Base-by-base conservation (phyloP, 2,113 vertebrate species). In the Stomatorhinus ivindoensis region DNA sequence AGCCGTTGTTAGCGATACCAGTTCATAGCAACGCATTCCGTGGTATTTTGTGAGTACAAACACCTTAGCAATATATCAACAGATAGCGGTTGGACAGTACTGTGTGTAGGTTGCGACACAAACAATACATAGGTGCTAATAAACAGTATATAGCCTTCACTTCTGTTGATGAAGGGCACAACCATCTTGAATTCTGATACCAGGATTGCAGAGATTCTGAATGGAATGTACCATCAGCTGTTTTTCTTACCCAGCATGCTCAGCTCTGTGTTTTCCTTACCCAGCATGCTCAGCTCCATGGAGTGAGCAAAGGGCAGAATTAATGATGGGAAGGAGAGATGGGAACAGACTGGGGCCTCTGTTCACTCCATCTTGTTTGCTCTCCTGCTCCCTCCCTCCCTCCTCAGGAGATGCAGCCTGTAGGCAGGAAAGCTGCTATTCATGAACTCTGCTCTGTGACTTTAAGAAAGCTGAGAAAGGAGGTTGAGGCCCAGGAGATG, bases 351-450 rank as follows among this genome's bases (percentile, higher is more conserved):
- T n/a, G 24, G 55, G 9, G 53, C 53, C 55, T n/a, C 55, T 27
- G 21, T 44, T 83, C 42, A 83, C 44, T n/a, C 6, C 0, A 0
- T 83, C 44, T 1, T 83, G 80, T 46, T 83, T 47, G 15, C 80
- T 42, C 17, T 47, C 42, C 46, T 17, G 7, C 10, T 11, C 19
- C 19, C 53, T 85, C 5, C 48, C 76, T 55, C 55, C 2, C 2
- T 39, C 19, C 19, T 35, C 92, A 39, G 94, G 94, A 92, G 94
- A 94, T 93, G 93, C 93, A 93, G 93, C 93, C 94, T 94, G 94
- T 93, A 94, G 94, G 92, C 92, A 94, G 94, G 93, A 95, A 96
- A 95, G 94, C 94, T 94, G 94, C 93, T 93, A 93, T 95, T 95
- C 95, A 94, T 95, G 95, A 96, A 95, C 94, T 95, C 93, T 96